Evolutionary conservation across 1,140 invertebrate genomes (phyloP).

Genomic region (Spodoptera litura): DNA sequence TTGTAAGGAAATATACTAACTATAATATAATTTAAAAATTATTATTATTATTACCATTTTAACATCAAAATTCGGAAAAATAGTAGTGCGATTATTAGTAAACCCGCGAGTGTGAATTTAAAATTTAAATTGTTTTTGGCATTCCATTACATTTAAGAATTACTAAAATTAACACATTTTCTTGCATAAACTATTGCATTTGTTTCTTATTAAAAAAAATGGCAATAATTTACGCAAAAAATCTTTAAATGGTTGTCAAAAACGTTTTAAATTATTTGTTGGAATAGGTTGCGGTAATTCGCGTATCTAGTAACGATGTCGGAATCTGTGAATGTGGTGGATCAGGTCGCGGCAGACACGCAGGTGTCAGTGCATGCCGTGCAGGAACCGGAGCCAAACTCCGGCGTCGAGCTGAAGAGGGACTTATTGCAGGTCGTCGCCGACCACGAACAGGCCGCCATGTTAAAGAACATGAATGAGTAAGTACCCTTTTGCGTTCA

Average conservation of each 20-base stretch:
- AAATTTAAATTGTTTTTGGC: conserved; percentile 10
- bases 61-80: not conserved
- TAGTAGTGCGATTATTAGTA: conserved; percentile 24
- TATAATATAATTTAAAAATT: conserved; percentile 35
- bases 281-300: conserved; percentile 5
- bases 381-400: conserved; percentile 26
- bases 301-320: conserved; percentile 60
- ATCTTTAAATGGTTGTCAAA: not conserved
- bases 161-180: not conserved
- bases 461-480: conserved; percentile 28
- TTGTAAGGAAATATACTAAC: conserved; percentile 61
- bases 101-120: conserved; percentile 41
- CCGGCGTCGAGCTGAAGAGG: conserved; percentile 5
- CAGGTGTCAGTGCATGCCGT: conserved; percentile 25
- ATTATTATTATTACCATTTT: conserved; percentile 28
- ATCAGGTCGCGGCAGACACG: conserved; percentile 45
- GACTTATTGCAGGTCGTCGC: conserved; percentile 9
- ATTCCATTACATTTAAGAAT: not conserved
- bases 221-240: not conserved
- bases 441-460: not conserved
- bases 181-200: not conserved
- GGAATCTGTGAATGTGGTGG: conserved; percentile 64
- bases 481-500: not conserved
- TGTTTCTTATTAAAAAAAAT: not conserved
- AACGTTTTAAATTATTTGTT: not conserved